These are phyloP conservation scores for Halocynthia roretzi DNA, from an alignment of 23 tunicate species.

Conservation along the genomic window DNA sequence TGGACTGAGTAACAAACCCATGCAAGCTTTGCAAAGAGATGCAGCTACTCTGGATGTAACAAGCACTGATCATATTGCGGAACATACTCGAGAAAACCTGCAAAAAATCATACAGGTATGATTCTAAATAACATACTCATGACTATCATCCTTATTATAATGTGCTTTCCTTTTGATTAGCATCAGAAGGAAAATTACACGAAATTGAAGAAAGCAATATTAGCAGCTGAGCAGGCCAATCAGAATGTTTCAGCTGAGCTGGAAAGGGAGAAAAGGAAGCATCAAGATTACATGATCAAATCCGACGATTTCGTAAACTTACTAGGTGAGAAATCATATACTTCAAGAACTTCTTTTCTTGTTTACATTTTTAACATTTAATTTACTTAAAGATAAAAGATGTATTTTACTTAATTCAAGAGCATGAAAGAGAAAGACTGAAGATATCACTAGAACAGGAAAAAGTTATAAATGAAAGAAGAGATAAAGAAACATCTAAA, in stretches of 20 bases:
- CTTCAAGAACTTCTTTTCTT: background rate
- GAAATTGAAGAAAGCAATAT: slow-evolving; percentile 52
- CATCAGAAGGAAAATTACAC: slow-evolving; percentile 72
- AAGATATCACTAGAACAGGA: slow-evolving; percentile 58
- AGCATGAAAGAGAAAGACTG: slow-evolving; percentile 78
- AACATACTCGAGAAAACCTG: slow-evolving; percentile 70
- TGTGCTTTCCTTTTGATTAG: slow-evolving; percentile 10
- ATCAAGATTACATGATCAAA: slow-evolving; percentile 81
- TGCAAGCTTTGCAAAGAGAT: slow-evolving; percentile 77
- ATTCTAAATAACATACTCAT: background rate
- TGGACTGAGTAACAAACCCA: slow-evolving; percentile 57
- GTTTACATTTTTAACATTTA: background rate
- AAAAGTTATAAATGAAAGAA: slow-evolving; percentile 40
- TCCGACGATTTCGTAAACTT: slow-evolving; percentile 88
- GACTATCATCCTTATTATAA: background rate
- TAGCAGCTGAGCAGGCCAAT: slow-evolving; percentile 58
- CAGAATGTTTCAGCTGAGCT: slow-evolving; percentile 42
- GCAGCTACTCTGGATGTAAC: slow-evolving; percentile 48
- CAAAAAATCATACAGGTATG: slow-evolving; percentile 70
- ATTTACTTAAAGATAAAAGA: background rate
- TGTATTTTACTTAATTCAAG: slow-evolving; percentile 13
- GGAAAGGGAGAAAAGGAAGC: slow-evolving; percentile 72
- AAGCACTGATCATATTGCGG: slow-evolving; percentile 24
- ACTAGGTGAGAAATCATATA: slow-evolving; percentile 31
- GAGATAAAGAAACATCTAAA: slow-evolving; percentile 39